Evolutionary conservation across 2,888 invertebrate species (phyloP).

Genomic region (Drosophila ustulata): DNA sequence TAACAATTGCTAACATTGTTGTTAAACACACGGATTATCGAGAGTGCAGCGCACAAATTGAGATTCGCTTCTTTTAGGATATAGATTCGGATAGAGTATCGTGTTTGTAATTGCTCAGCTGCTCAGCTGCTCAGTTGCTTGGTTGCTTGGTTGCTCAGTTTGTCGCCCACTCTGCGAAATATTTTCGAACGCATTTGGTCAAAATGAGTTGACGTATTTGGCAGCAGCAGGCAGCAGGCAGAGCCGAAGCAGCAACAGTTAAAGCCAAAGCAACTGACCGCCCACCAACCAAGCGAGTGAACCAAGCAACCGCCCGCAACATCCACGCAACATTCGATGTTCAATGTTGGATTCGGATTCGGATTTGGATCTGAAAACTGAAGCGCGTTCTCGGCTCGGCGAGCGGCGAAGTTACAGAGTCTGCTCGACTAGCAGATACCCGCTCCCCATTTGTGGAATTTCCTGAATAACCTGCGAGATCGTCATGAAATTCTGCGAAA

Average conservation of each 20-base stretch:
- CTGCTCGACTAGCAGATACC: not conserved
- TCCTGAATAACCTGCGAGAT: no score
- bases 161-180: slow-evolving; percentile 47
- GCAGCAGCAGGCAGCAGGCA: slow-evolving; percentile 36
- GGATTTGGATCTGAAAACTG: slow-evolving; percentile 21
- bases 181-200: slow-evolving; percentile 67
- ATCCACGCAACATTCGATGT: slow-evolving; percentile 32
- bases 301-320: slow-evolving; percentile 19
- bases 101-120: slow-evolving; percentile 23
- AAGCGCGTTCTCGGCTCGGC: slow-evolving; percentile 53
- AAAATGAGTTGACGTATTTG: slow-evolving; percentile 75
- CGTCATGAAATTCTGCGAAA: no score
- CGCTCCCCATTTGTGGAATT: no score
- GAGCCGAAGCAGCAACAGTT: not conserved
- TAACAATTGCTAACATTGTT: no score
- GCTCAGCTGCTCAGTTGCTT: not conserved
- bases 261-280: slow-evolving; percentile 34
- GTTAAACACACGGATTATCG: slow-evolving; percentile 2
- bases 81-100: not conserved
- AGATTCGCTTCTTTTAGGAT: no score
- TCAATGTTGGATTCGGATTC: slow-evolving; percentile 18
- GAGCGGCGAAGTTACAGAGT: not conserved
- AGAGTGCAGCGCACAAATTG: slow-evolving; percentile 1
- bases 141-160: slow-evolving; percentile 5
- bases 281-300: slow-evolving; percentile 34